phyloP scores from a whole-genome alignment of 2,797 vertebrate genomes.

The Acanthornis magna region DNA sequence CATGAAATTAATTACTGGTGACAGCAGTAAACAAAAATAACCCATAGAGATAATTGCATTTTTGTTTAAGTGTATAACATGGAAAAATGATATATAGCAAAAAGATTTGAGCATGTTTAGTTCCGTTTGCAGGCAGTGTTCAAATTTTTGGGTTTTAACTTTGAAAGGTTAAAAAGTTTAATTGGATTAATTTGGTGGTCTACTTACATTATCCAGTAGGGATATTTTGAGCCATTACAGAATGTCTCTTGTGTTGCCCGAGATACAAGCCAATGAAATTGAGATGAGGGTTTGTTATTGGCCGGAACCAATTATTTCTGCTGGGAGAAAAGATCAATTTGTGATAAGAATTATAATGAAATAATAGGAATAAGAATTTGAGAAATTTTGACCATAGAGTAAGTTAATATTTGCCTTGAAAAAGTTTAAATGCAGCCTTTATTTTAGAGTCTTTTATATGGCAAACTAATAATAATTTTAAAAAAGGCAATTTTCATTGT shows the following conservation, averaged over 20 bases:
- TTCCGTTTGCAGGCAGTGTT: not conserved
- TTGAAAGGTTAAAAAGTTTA: not conserved
- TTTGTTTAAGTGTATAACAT: not conserved
- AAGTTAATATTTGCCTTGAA: not conserved
- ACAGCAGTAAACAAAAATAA: not conserved
- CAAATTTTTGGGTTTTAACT: not conserved
- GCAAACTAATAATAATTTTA: not conserved
- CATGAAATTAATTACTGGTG: not conserved
- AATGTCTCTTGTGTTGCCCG: not conserved
- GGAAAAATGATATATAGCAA: not conserved
- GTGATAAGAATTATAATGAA: not conserved
- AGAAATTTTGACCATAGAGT: not conserved
- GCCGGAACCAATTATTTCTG: slow-evolving; percentile 14
- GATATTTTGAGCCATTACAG: not conserved
- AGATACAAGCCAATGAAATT: not conserved
- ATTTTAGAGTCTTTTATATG: not conserved
- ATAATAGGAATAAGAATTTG: not conserved
- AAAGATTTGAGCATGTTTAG: not conserved
- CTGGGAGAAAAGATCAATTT: slow-evolving; percentile 12
- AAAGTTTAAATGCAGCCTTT: not conserved
- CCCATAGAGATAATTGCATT: not conserved
- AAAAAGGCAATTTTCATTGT: not conserved
- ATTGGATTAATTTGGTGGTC: not conserved
- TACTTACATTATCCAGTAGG: not conserved
- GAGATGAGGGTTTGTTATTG: not conserved